Conservation (phyloP, 2,888 invertebrate genomes). For the Pharmacophagus antenor region DNA sequence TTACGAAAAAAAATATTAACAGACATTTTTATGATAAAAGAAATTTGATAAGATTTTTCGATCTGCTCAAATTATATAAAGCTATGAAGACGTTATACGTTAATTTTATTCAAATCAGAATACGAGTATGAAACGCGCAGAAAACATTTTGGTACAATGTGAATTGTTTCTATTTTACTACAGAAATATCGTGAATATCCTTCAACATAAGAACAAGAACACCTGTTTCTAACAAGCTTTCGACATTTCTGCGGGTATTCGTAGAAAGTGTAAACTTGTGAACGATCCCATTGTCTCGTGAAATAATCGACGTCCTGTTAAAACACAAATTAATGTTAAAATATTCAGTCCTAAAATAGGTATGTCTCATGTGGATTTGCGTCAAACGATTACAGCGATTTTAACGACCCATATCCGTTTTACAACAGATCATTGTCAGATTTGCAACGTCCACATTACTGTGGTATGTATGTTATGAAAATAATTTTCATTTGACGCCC, state of each 20-base stretch:
- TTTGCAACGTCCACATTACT: not conserved
- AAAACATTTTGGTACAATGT: not conserved
- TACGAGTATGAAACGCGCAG: not conserved
- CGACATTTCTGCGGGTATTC: not conserved
- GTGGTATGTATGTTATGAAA: not conserved
- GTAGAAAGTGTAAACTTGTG: not conserved
- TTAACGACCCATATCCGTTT: constrained; percentile 1
- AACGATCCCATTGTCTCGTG: not conserved
- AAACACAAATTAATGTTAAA: not conserved
- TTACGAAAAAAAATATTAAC: no score
- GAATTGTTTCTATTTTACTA: not conserved
- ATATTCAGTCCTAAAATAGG: not conserved
- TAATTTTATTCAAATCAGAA: no score
- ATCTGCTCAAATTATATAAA: no score
- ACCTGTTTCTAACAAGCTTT: not conserved
- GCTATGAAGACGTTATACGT: no score
- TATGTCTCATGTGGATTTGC: not conserved
- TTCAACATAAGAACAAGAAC: not conserved
- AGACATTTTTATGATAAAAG: no score
- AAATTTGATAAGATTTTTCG: no score
- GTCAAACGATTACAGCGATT: constrained; percentile 2
- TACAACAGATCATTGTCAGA: constrained; percentile 1
- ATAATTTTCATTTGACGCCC: no score
- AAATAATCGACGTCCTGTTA: not conserved
- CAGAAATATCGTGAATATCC: not conserved